Evolutionary conservation across 2,113 vertebrate genomes (phyloP).

Genomic region (Apodemus sylvaticus): DNA sequence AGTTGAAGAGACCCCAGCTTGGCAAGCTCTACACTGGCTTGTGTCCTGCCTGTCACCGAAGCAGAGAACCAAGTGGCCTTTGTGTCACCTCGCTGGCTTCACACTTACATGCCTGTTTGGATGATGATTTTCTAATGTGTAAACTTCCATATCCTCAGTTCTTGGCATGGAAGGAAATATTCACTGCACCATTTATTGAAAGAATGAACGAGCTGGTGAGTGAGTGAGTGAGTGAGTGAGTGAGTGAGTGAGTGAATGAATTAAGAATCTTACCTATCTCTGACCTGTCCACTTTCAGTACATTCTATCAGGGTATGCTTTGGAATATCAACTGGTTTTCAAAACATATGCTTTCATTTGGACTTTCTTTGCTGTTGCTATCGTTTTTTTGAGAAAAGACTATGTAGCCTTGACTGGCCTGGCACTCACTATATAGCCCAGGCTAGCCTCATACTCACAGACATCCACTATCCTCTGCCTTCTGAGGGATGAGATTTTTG

Average conservation of each 20-base stretch:
- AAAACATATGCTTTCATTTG: neutral
- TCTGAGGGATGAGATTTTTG: neutral
- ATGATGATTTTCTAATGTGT: neutral
- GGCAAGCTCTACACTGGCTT: neutral
- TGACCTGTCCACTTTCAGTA: neutral
- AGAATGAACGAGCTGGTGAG: neutral
- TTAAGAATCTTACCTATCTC: neutral
- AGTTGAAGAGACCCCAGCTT: neutral
- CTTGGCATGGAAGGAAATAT: neutral
- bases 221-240: neutral
- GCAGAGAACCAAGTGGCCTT: neutral
- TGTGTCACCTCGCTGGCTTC: neutral
- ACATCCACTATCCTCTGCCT: neutral
- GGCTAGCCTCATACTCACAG: too few relatives aligned
- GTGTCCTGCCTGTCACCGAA: neutral
- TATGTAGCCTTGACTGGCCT: neutral
- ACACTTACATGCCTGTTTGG: neutral
- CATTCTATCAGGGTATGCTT: neutral
- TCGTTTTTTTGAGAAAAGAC: neutral
- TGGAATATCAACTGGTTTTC: neutral
- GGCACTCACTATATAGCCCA: neutral
- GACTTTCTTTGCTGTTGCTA: neutral
- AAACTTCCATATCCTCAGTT: neutral
- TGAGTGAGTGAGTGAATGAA: neutral
- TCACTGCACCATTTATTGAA: neutral